Base-by-base conservation (phyloP, 2,888 invertebrate genomes). In the Ophion slaviceki region DNA sequence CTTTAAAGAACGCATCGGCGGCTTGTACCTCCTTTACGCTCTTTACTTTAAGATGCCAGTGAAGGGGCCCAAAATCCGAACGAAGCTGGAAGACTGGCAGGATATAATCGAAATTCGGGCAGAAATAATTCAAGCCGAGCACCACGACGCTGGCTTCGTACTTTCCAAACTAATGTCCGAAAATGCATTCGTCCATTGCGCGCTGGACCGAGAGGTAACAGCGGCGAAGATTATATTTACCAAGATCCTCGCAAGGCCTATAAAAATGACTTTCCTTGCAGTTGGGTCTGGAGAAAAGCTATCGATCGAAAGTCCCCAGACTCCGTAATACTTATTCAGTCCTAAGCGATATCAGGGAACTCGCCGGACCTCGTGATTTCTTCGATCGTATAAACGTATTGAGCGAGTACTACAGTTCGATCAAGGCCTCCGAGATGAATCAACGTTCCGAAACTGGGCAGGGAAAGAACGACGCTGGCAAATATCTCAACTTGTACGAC, bases 101-200 rank as follows among this genome's bases (percentile, higher is more conserved):
- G 88, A 82, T 36, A 87, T 93, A 14, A 80, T 91, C 14, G 89
- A 93, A 7, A 86, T 94, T 1, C 90, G 91, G 40, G 72, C 87
- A 14, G 88, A 91, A 77, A 90, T 94, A n/a, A 90, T 85, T 80
- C 88, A 90, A 45, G 91, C 89, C 0, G 90, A 93, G 81, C 91
- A 92, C 71, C 88, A 91, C 11, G 93, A 94, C 87, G 93, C 93
- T 6, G 92, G 92, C 84, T 94, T 91, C 67, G 90, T 94, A 75
- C 90, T 93, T 10, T 90, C 90, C 3, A 93, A 93, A 85, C 77
- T 94, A 75, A 90, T 94, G 10, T 68, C 84, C 0, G 91, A 91
- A 47, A 88, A 90, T 86, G 92, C 92, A 17, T 94, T 93, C 86
- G 36, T 86, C 47, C 88, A 91, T 77, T 90, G 90, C 67, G 71